Percentiles rank a stretch among this genome's conserved stretches.
phyloP scores from a whole-genome alignment of 2,888 invertebrate species.

The Temnothorax unifasciatus region DNA sequence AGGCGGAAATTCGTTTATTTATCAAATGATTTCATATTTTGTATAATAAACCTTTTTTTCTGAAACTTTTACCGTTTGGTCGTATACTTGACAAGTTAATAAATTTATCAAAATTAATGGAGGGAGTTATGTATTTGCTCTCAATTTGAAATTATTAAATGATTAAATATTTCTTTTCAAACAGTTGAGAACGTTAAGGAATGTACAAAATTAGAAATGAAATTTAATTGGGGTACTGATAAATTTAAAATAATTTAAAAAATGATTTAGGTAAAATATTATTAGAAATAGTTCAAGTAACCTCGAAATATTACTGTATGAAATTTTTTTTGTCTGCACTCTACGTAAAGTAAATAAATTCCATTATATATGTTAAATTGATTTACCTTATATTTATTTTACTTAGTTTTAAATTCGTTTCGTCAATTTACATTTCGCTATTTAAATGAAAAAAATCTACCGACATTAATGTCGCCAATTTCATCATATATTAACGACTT shows the following conservation, averaged over 20 bases:
- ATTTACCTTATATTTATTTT: neutral
- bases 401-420: neutral
- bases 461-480: constrained; percentile 28
- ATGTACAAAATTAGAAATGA: neutral
- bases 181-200: neutral
- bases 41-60: neutral
- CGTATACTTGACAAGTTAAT: neutral
- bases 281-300: neutral
- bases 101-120: neutral
- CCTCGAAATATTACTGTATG: neutral
- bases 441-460: neutral
- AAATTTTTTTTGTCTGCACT: neutral
- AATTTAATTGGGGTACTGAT: neutral
- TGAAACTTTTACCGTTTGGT: neutral
- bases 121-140: neutral
- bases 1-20: neutral
- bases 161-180: neutral
- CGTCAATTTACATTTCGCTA: neutral
- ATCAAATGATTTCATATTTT: neutral
- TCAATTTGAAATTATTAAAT: constrained; percentile 4
- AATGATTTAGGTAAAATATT: neutral
- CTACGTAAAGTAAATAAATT: neutral
- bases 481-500: constrained; percentile 46
- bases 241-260: neutral
- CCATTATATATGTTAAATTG: neutral